Evolutionary conservation across 2,113 vertebrate species (phyloP).

Genomic region (Otus sunia): DNA sequence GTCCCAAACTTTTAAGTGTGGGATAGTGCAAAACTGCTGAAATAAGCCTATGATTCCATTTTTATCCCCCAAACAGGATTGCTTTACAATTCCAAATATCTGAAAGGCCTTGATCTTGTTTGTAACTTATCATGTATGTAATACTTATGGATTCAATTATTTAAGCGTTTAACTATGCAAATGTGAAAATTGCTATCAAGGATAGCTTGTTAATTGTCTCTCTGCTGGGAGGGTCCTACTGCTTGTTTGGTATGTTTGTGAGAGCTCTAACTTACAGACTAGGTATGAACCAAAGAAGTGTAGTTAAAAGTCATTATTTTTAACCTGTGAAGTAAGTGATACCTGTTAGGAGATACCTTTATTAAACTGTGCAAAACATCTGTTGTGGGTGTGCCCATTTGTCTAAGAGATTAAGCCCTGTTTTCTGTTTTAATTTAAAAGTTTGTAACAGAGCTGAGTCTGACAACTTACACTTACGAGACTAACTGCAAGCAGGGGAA

Average conservation of each 20-base stretch:
- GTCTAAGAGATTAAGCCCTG: background rate
- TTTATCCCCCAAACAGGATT: background rate
- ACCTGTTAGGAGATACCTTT: background rate
- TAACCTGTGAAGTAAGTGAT: background rate
- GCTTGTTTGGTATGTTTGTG: background rate
- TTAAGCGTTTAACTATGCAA: constrained; percentile 58
- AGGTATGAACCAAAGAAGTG: background rate
- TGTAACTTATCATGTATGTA: background rate
- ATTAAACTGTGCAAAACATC: background rate
- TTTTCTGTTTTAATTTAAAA: background rate
- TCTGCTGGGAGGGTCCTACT: background rate
- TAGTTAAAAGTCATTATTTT: background rate
- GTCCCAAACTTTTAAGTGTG: background rate
- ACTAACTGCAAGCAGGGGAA: background rate
- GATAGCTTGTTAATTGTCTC: background rate
- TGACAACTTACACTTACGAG: too few relatives aligned
- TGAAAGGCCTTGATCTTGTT: background rate
- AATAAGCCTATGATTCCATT: background rate
- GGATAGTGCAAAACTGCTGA: background rate
- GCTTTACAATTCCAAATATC: background rate
- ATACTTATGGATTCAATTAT: background rate
- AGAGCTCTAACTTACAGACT: background rate
- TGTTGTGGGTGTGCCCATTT: background rate
- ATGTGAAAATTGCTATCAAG: constrained; percentile 1
- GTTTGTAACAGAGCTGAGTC: background rate